These are phyloP conservation scores for Xenus cinereus DNA, from an alignment of 2,113 vertebrate genomes.

Conservation along the genomic window DNA sequence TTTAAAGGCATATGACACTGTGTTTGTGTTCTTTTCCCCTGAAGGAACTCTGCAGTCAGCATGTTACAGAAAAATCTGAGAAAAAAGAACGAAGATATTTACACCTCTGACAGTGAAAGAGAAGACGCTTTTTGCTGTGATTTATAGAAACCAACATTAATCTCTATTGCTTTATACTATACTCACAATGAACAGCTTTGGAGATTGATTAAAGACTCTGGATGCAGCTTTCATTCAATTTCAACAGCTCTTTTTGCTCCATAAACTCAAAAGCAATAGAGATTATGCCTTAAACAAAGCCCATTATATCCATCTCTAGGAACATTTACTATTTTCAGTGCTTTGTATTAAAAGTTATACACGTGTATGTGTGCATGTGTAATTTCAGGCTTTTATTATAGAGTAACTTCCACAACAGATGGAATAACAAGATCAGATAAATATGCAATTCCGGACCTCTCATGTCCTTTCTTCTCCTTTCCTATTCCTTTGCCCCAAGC, in stretches of 20 bases:
- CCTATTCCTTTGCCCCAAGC: not conserved
- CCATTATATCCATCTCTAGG: conserved; percentile 12
- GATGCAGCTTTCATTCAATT: conserved; percentile 61
- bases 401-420: not conserved
- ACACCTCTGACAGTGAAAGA: conserved; percentile 23
- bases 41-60: not conserved
- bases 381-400: not conserved
- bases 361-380: not conserved
- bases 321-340: conserved; percentile 18
- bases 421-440: not conserved
- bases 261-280: conserved; percentile 63
- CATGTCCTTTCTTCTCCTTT: not conserved
- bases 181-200: conserved; percentile 46
- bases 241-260: conserved; percentile 47
- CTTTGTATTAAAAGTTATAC: not conserved
- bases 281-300: conserved; percentile 51
- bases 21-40: not conserved
- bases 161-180: conserved; percentile 53
- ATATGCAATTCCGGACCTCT: not conserved
- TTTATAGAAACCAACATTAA: conserved; percentile 56
- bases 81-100: conserved; percentile 40
- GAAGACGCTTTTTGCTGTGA: conserved; percentile 43
- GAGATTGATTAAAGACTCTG: conserved; percentile 63
- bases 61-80: not conserved
- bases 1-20: not conserved